Evolutionary conservation across 1,140 invertebrate species (phyloP), one percentile per base, ranked within the genome.

Genomic region (Eueides isabella): DNA sequence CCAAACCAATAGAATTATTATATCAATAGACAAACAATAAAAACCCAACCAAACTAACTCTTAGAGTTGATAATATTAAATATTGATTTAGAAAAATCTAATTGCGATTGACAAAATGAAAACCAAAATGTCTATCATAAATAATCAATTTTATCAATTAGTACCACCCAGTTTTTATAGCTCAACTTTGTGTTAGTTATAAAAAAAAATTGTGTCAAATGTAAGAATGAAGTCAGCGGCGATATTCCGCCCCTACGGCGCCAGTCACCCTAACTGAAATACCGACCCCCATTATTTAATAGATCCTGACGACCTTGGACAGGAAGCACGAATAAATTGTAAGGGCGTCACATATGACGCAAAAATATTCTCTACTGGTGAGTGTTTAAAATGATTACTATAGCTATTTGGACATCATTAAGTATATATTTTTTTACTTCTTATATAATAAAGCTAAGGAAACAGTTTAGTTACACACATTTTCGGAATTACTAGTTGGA

Each of bases 231-330:
- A 73, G 48, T 63, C 65, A 41, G 71, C 66, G n/a, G 31, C n/a
- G 41, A 23, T 61, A 55, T 23, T n/a, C 16, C 71, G 65, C 65
- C 65, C 48, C 48, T 41, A 16, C 28, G 71, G 71, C 71, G 71
- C 71, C 71, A 29, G 28, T 41, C 71, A 73, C 63, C 71, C 71
- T 41, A 29, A 73, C 67, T 28, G 61, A 38, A 72, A 67, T 73
- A 73, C 41, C 44, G 71, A 41, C 64, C 64, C 9, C 16, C 65
- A 73, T 73, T 67, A 67, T 73, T 68, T 68, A 28, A 67, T 72
- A 48, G 55, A 11, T 28, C 29, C 48, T 67, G 61, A 73, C 61
- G 65, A 73, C 71, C 71, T 73, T 73, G 71, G 26, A 30, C 23
- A 55, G 48, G 48, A 55, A 55, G 12, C n/a, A 26, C 7, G 48